Evolutionary conservation across 1,140 invertebrate species (phyloP).

Genomic region (Grapholita molesta): DNA sequence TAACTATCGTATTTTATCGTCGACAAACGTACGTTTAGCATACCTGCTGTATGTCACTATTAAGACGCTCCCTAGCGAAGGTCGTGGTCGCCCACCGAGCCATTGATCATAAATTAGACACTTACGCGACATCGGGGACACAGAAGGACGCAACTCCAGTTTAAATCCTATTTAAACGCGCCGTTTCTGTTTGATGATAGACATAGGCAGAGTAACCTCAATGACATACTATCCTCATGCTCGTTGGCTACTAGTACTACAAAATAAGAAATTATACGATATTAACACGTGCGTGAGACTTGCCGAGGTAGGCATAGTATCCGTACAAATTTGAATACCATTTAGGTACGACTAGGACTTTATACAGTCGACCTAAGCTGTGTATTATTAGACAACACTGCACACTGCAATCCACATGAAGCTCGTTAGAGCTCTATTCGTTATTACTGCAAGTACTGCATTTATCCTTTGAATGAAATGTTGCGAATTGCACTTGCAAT

Average conservation of each 20-base stretch:
- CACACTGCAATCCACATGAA: not conserved
- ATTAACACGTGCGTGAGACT: not conserved
- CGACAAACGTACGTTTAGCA: too few relatives aligned
- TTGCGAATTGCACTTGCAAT: not conserved
- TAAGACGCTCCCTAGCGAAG: not conserved
- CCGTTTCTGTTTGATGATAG: not conserved
- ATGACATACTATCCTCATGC: not conserved
- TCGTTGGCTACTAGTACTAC: not conserved
- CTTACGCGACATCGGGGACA: not conserved
- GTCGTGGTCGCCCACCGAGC: not conserved
- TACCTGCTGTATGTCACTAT: not conserved
- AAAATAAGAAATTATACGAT: not conserved
- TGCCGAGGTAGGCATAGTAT: not conserved
- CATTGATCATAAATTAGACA: conserved; percentile 1
- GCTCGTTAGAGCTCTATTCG: too few relatives aligned
- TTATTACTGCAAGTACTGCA: too few relatives aligned
- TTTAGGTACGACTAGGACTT: too few relatives aligned
- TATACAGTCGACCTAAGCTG: too few relatives aligned
- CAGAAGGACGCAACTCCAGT: not conserved
- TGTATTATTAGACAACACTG: too few relatives aligned
- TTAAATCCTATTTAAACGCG: not conserved
- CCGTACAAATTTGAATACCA: too few relatives aligned
- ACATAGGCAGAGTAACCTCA: not conserved
- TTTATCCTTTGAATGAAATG: too few relatives aligned
- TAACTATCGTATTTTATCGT: too few relatives aligned